Evolutionary conservation across 1,140 invertebrate species (phyloP), one percentile per base, ranked within the genome.

Genomic region (Marisa cornuarietis): DNA sequence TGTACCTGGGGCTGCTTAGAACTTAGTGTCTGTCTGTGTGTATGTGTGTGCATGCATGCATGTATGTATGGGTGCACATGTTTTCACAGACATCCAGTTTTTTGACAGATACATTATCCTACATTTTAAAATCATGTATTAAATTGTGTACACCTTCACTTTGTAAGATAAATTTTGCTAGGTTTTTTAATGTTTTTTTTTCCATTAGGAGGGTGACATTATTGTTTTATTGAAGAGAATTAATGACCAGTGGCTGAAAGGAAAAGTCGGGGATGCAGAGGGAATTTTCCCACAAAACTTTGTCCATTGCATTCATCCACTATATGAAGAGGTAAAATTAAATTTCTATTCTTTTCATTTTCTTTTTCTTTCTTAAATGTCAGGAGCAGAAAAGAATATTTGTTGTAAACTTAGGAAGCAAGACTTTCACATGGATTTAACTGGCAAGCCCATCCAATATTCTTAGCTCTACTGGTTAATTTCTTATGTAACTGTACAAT

Each of bases 281-380:
- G 96, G 96, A 71, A 94, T 96, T 78, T 96, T 96, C 91, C 96
- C 96, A 2, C 89, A 92, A 26, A 95, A 94, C 87, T 96, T 95
- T 91, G 92, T 96, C 68, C 93, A 96, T 80, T 91, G 96, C 68
- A 94, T 94, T 87, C 92, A 95, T 84, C 95, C 95, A 69, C 88
- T 96, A 73, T 90, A 82, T 63, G 81, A 75, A 49, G 85, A 88
- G 81, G 85, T 87, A 82, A 54, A 49, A 31, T 31, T 42, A 9
- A 1, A 72, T 9, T 49, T 22, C 13, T 42, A 6, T 49, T 22
- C 13, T 42, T 1, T 14, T 42, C 14, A 52, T 58, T 71, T 52
- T 51, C 52, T 31, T 74, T 71, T 58, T 58, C 16, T 58, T 11
- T 58, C 8, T 18, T 58, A 58, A 18, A 14, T 58, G 11, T 18